phyloP scores from a whole-genome alignment of 1,140 invertebrate genomes.

The Leptinotarsa texana region DNA sequence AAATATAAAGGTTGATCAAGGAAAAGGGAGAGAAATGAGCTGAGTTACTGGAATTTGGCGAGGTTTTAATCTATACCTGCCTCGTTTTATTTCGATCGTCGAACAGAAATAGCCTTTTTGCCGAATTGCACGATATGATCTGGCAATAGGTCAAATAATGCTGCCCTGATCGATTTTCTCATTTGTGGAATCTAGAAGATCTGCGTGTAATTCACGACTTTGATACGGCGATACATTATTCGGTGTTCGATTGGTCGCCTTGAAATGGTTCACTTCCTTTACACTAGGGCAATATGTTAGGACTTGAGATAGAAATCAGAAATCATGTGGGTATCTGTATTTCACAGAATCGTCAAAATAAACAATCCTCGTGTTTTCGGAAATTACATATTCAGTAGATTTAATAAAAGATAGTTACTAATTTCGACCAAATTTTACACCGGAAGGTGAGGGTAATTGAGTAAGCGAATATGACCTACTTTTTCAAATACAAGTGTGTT shows the following conservation, averaged over 20 bases:
- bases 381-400: no score
- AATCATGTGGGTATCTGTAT: no score
- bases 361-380: no score
- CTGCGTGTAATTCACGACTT: not conserved
- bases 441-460: no score
- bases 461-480: no score
- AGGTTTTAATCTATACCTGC: not conserved
- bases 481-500: no score
- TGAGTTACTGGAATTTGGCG: not conserved
- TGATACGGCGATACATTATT: not conserved
- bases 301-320: no score
- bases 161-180: constrained; percentile 4
- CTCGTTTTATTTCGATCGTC: not conserved
- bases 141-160: not conserved
- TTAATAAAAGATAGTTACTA: no score
- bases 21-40: not conserved
- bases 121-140: not conserved
- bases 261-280: no score
- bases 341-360: no score
- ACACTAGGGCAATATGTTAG: no score
- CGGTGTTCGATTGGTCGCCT: not conserved
- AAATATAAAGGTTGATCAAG: not conserved
- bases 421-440: no score
- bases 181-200: not conserved
- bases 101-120: not conserved